These are phyloP conservation scores for Platycheirus albimanus DNA, from an alignment of 2,888 invertebrate genomes.

Conservation along the genomic window DNA sequence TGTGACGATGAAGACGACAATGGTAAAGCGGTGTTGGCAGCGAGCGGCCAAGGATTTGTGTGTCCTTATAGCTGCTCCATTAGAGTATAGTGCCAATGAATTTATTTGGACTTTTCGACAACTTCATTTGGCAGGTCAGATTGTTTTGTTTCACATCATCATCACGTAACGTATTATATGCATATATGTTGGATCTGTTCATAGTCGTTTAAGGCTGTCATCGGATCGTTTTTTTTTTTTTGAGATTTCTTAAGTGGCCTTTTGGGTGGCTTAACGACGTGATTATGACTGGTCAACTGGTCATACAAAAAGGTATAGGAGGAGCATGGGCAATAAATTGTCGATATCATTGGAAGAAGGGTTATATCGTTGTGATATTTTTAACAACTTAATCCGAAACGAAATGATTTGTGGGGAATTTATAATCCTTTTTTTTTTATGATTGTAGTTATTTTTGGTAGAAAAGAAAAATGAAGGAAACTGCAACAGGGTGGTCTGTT, in stretches of 20 bases:
- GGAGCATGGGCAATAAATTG: constrained; percentile 54
- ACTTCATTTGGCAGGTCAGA: constrained; percentile 73
- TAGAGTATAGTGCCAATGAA: constrained; percentile 73
- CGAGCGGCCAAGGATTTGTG: constrained; percentile 32
- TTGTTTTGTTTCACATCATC: constrained; percentile 39
- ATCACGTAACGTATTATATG: no score
- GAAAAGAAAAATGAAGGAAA: neutral
- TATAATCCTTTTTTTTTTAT: neutral
- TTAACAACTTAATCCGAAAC: constrained; percentile 43
- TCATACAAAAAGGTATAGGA: constrained; percentile 15
- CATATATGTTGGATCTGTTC: neutral
- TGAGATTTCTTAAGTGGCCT: constrained; percentile 39
- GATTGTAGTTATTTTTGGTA: no score
- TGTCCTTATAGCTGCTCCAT: constrained; percentile 62
- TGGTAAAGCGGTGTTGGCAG: neutral
- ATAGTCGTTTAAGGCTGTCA: constrained; percentile 30
- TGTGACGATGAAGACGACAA: constrained; percentile 15
- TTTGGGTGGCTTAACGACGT: constrained; percentile 72
- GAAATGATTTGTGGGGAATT: constrained; percentile 21
- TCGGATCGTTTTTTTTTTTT: constrained; percentile 10
- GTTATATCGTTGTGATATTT: constrained; percentile 43
- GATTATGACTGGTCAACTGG: constrained; percentile 64
- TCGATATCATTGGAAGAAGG: constrained; percentile 49
- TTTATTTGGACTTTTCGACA: constrained; percentile 74
- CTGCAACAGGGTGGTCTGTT: constrained; percentile 9